Evolutionary conservation across 2,888 invertebrate genomes (phyloP).

Genomic region (Dryocosmus kuriphilus): DNA sequence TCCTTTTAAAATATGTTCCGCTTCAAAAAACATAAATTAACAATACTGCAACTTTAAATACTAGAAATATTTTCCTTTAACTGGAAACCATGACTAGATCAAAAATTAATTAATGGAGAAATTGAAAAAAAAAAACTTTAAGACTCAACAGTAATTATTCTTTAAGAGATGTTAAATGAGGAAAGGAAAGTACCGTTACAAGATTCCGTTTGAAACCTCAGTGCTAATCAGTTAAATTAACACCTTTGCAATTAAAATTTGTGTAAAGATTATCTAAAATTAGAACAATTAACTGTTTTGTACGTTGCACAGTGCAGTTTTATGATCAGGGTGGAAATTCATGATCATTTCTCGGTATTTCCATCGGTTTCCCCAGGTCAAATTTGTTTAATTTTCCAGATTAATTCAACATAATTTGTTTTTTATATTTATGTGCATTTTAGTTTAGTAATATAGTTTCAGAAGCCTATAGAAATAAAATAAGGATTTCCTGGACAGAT

Average conservation of each 20-base stretch:
- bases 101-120: not conserved
- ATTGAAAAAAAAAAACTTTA: not conserved
- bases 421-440: too few species aligned
- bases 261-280: not conserved
- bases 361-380: too few species aligned
- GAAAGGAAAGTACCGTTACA: not conserved
- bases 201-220: not conserved
- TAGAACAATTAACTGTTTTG: not conserved
- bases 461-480: too few species aligned
- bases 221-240: slow-evolving; percentile 28
- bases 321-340: too few species aligned
- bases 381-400: too few species aligned
- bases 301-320: not conserved
- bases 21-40: not conserved
- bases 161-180: not conserved
- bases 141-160: not conserved
- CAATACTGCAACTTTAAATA: not conserved
- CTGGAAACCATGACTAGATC: not conserved
- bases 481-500: too few species aligned
- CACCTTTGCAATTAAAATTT: slow-evolving; percentile 15
- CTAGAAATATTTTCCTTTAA: not conserved
- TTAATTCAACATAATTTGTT: too few species aligned
- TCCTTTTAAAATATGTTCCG: not conserved
- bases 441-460: too few species aligned
- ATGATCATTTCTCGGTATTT: too few species aligned